Conservation (phyloP, 2,113 vertebrate species). For the Brienomyrus longianalis region DNA sequence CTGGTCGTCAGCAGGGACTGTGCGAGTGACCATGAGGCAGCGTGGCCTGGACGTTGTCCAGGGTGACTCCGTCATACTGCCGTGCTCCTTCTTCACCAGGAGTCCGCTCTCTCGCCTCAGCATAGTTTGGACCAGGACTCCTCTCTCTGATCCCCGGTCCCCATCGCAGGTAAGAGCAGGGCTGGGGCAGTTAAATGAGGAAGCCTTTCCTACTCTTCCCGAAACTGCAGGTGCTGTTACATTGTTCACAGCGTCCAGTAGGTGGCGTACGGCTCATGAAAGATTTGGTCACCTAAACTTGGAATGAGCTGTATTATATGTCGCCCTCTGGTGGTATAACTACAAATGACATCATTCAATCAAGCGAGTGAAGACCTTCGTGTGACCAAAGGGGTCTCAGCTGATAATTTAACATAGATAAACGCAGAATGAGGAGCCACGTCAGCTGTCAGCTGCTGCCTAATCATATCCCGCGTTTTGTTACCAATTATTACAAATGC, state of each 20-base stretch:
- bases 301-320: background rate
- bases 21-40: slow-evolving; percentile 59
- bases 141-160: slow-evolving; percentile 48
- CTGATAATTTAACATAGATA: background rate
- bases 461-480: background rate
- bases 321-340: background rate
- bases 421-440: background rate
- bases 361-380: background rate
- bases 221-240: background rate
- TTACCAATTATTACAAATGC: background rate
- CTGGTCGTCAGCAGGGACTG: slow-evolving; percentile 35
- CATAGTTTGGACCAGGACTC: slow-evolving; percentile 68
- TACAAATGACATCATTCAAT: background rate
- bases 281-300: background rate
- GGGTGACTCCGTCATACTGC: slow-evolving; percentile 56
- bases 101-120: slow-evolving; percentile 61
- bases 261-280: background rate
- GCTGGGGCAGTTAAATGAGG: background rate
- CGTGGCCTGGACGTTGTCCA: slow-evolving; percentile 54
- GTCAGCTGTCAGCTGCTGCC: background rate
- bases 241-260: background rate
- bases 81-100: slow-evolving; percentile 65
- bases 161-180: slow-evolving; percentile 59
- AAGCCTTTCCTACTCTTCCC: background rate
- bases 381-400: background rate